These are phyloP conservation scores for Sparus aurata DNA, from an alignment of 2,797 vertebrate species.

Conservation along the genomic window DNA sequence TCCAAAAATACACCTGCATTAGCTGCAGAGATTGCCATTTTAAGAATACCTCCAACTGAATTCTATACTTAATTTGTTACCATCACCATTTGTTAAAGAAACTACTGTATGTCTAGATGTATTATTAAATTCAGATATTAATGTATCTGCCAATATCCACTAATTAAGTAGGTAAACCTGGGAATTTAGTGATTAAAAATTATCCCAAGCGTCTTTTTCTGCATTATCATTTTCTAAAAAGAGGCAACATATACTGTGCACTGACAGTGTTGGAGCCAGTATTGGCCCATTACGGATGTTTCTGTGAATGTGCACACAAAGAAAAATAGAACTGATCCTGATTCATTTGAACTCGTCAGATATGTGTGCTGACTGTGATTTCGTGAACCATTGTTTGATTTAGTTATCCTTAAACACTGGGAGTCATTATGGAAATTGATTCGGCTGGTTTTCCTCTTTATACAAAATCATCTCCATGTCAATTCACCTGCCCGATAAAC, in stretches of 20 bases:
- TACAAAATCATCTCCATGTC: conserved; percentile 32
- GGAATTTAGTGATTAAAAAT: too few species aligned
- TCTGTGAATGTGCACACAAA: neutral
- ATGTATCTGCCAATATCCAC: too few species aligned
- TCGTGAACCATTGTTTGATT: neutral
- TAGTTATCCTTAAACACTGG: neutral
- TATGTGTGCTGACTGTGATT: neutral
- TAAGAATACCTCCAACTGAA: too few species aligned
- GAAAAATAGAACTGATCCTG: neutral
- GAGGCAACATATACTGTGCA: too few species aligned
- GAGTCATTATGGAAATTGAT: neutral
- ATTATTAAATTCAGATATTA: too few species aligned
- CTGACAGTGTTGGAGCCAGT: too few species aligned
- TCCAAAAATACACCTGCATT: too few species aligned
- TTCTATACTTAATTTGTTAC: neutral
- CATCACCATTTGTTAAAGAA: neutral
- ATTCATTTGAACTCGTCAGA: neutral
- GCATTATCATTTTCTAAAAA: too few species aligned
- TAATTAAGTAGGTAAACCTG: too few species aligned
- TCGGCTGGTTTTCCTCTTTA: conserved; percentile 4
- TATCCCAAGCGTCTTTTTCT: too few species aligned
- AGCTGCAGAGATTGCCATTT: too few species aligned
- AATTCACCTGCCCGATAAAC: neutral
- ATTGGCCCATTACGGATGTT: neutral
- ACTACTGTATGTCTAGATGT: neutral